Evolutionary conservation across 2,113 vertebrate genomes (phyloP).

Genomic region (Ivindomyrus marchei): DNA sequence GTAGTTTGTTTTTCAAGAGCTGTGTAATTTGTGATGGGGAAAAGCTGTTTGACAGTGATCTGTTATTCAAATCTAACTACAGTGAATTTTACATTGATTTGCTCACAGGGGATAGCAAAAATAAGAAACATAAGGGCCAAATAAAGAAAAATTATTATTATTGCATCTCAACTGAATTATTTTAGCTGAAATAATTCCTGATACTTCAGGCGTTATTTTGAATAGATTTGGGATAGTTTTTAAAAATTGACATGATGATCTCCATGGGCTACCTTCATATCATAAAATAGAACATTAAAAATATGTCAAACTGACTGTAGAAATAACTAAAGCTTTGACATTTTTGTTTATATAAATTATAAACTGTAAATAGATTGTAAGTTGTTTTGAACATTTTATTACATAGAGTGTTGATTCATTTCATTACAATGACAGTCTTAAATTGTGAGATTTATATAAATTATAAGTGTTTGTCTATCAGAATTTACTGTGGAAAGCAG

Average conservation of each 20-base stretch:
- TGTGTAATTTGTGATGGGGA: background rate
- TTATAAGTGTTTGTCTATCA: background rate
- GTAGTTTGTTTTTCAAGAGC: background rate
- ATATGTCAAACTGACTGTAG: background rate
- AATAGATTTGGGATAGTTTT: background rate
- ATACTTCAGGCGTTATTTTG: background rate
- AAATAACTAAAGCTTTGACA: background rate
- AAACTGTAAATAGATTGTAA: background rate
- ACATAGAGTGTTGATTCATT: background rate
- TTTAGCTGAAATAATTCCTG: background rate
- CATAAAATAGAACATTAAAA: background rate
- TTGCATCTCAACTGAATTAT: background rate
- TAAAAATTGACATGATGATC: background rate
- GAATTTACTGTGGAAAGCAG: background rate
- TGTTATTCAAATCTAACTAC: background rate
- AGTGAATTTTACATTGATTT: background rate
- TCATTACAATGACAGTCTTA: background rate
- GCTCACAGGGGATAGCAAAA: background rate
- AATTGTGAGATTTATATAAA: background rate
- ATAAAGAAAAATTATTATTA: background rate
- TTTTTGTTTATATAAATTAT: background rate
- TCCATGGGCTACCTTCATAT: background rate
- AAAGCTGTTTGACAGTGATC: background rate
- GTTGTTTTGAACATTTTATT: background rate
- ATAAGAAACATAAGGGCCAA: background rate